These are phyloP conservation scores for Butorides virescens DNA, from an alignment of 2,113 vertebrate species.

Conservation along the genomic window DNA sequence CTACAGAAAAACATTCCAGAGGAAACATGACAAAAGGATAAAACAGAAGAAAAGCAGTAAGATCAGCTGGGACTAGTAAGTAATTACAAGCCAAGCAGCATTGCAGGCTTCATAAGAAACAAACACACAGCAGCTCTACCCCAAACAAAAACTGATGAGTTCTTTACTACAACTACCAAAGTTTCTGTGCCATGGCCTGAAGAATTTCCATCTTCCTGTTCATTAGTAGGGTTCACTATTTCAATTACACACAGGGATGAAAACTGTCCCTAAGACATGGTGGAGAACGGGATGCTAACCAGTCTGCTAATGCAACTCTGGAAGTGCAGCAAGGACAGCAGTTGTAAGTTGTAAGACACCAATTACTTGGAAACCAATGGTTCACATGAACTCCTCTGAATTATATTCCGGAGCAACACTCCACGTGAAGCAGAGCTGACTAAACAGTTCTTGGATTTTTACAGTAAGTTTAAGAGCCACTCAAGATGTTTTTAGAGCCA, in stretches of 20 bases:
- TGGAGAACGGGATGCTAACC: fast-evolving
- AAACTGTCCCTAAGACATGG: not conserved
- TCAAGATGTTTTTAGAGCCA: not conserved
- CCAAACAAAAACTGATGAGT: not conserved
- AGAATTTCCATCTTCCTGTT: not conserved
- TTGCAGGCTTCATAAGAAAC: not conserved
- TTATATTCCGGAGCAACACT: fast-evolving
- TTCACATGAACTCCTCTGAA: not conserved
- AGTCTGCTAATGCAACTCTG: not conserved
- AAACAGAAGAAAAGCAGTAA: not conserved
- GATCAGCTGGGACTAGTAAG: not conserved
- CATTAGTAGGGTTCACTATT: not conserved
- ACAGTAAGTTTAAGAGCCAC: not conserved
- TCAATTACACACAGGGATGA: not conserved
- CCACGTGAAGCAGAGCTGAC: not conserved
- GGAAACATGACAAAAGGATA: not conserved
- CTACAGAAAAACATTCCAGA: not conserved
- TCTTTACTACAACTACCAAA: not conserved
- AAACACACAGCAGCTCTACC: fast-evolving
- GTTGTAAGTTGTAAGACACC: fast-evolving
- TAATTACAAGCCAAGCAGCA: not conserved
- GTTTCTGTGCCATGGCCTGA: not conserved
- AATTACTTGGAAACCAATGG: not conserved
- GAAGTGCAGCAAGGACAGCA: not conserved
- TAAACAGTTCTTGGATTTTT: not conserved